Evolutionary conservation across 2,113 vertebrate species (phyloP).

Genomic region (Burhinus bistriatus): DNA sequence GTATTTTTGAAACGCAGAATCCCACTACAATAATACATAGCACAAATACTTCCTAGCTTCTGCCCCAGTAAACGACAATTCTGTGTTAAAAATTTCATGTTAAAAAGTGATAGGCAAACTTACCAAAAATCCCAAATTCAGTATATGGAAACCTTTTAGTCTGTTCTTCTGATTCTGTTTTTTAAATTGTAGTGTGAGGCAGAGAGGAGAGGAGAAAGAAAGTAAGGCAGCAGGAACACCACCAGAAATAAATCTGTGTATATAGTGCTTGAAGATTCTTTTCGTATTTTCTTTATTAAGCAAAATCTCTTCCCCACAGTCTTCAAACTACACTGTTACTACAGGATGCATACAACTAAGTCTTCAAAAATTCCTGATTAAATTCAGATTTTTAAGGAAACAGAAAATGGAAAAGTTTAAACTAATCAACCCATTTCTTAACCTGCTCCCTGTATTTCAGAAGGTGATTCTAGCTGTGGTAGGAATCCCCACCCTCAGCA

Average conservation of each 20-base stretch:
- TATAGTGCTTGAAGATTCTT: background rate
- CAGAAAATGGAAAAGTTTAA: background rate
- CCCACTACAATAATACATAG: background rate
- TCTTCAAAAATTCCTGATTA: background rate
- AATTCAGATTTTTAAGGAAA: constrained; percentile 2
- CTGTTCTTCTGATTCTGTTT: background rate
- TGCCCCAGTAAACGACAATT: background rate
- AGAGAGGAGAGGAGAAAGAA: background rate
- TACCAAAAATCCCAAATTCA: background rate
- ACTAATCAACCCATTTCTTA: background rate
- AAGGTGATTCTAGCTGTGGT: background rate
- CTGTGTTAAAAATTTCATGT: background rate
- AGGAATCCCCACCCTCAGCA: background rate
- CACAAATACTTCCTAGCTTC: background rate
- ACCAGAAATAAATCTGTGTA: background rate
- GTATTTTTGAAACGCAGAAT: constrained; percentile 5
- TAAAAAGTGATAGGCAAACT: background rate
- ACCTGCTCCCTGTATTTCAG: background rate
- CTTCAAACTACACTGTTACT: background rate
- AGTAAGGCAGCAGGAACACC: background rate
- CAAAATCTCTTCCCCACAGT: background rate
- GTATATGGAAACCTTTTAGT: background rate
- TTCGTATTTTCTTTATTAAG: background rate
- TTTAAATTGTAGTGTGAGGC: background rate
- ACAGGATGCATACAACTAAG: background rate